Conservation (phyloP, 2,113 vertebrate species). For the Clarias magur region DNA sequence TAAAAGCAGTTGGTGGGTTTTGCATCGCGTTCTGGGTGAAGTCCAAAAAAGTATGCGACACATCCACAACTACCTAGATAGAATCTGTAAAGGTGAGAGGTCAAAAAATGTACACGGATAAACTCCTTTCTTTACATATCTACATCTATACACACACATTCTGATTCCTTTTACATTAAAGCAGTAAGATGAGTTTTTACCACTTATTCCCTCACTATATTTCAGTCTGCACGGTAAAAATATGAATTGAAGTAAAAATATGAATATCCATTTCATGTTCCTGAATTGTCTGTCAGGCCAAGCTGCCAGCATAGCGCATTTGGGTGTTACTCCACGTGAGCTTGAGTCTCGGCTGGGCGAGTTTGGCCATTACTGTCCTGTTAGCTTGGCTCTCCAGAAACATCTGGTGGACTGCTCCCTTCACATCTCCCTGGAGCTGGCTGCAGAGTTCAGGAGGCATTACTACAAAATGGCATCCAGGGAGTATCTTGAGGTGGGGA, state of each 20-base stretch:
- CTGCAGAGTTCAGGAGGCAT: slow-evolving; percentile 81
- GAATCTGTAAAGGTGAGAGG: slow-evolving; percentile 78
- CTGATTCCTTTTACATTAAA: background rate
- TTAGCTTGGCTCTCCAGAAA: slow-evolving; percentile 82
- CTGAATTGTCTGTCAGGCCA: slow-evolving; percentile 69
- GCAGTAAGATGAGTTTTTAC: background rate
- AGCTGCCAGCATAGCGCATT: slow-evolving; percentile 81
- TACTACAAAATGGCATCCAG: slow-evolving; percentile 88
- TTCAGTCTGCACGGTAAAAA: background rate
- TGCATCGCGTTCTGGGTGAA: slow-evolving; percentile 75
- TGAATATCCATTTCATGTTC: background rate
- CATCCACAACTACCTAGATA: slow-evolving; percentile 83
- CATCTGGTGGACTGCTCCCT: slow-evolving; percentile 83
- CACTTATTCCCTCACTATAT: background rate
- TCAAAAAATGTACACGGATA: background rate
- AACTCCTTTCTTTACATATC: background rate
- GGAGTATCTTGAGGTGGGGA: slow-evolving; percentile 80
- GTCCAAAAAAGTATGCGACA: slow-evolving; percentile 72
- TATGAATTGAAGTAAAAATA: background rate
- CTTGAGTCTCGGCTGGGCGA: slow-evolving; percentile 80
- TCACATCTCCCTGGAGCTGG: slow-evolving; percentile 72
- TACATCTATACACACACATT: background rate
- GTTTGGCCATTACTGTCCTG: slow-evolving; percentile 86
- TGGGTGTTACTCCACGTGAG: slow-evolving; percentile 85
- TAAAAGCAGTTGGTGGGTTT: slow-evolving; percentile 89